phyloP scores from a whole-genome alignment of 2,113 vertebrate species.

The Upupa epops region DNA sequence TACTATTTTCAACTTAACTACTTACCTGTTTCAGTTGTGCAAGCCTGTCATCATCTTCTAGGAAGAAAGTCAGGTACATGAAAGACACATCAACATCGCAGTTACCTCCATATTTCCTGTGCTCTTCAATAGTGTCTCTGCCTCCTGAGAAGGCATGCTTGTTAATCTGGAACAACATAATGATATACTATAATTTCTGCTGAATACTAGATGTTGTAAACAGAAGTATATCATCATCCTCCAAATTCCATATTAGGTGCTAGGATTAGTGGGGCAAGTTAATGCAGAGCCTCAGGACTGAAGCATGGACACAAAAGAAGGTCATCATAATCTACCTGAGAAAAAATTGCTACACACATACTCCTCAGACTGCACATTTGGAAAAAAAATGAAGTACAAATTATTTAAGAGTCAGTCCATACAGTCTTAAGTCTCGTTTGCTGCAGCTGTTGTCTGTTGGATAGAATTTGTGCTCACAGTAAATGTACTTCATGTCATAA shows the following conservation, averaged over 20 bases:
- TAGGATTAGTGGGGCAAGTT: not conserved
- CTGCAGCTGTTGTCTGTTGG: not conserved
- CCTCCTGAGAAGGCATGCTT: conserved; percentile 97
- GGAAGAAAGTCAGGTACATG: conserved; percentile 98
- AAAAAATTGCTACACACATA: not conserved
- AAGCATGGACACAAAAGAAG: not conserved
- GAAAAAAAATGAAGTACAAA: not conserved
- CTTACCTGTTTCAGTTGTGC: conserved; percentile 91
- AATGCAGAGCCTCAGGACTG: not conserved
- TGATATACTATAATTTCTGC: not conserved
- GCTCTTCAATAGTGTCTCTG: conserved; percentile 93
- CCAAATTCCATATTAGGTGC: not conserved
- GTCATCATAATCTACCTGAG: not conserved
- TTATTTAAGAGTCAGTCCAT: not conserved
- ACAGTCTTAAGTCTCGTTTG: not conserved
- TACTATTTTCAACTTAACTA: not conserved
- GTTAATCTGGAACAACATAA: conserved; percentile 82
- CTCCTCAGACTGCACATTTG: not conserved
- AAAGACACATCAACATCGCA: conserved; percentile 93
- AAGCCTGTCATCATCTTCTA: conserved; percentile 91
- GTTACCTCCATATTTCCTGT: conserved; percentile 89
- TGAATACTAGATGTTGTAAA: not conserved
- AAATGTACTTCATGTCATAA: not conserved
- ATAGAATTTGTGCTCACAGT: not conserved
- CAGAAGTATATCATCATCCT: not conserved